phyloP scores from a whole-genome alignment of 2,113 vertebrate species.

The Clarias magur region DNA sequence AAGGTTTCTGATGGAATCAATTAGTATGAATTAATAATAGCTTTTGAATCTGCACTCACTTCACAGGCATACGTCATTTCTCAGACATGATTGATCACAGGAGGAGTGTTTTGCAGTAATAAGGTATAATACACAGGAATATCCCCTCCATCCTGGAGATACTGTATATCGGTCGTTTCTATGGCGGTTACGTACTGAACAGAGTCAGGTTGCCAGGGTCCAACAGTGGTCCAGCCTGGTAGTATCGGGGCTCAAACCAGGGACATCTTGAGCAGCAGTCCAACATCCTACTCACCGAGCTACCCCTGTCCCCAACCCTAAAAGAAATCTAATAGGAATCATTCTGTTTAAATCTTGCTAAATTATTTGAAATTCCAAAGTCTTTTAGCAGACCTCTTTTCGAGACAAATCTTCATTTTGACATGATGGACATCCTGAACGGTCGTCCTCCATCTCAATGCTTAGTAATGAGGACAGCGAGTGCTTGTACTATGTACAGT shows the following conservation, averaged over 20 bases:
- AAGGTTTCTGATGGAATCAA: background rate
- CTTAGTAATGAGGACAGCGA: background rate
- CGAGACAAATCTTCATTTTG: background rate
- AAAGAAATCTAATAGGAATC: background rate
- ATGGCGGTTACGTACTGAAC: no score
- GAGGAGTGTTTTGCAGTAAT: background rate
- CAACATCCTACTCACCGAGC: no score
- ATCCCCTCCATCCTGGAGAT: no score
- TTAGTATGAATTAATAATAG: background rate
- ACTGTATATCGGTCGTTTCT: no score
- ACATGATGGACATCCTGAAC: background rate
- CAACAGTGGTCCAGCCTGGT: no score
- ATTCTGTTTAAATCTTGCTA: background rate
- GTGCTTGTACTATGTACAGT: background rate
- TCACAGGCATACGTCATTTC: background rate
- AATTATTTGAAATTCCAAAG: background rate
- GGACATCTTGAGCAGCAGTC: no score
- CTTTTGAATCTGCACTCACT: background rate
- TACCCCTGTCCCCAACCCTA: background rate
- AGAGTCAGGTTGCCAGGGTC: no score
- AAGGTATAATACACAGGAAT: background rate
- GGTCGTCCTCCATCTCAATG: background rate
- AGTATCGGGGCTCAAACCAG: no score
- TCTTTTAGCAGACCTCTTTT: background rate
- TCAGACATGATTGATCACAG: background rate